Conservation (phyloP, 2,797 vertebrate genomes). For the Pseudomugil gertrudae region DNA sequence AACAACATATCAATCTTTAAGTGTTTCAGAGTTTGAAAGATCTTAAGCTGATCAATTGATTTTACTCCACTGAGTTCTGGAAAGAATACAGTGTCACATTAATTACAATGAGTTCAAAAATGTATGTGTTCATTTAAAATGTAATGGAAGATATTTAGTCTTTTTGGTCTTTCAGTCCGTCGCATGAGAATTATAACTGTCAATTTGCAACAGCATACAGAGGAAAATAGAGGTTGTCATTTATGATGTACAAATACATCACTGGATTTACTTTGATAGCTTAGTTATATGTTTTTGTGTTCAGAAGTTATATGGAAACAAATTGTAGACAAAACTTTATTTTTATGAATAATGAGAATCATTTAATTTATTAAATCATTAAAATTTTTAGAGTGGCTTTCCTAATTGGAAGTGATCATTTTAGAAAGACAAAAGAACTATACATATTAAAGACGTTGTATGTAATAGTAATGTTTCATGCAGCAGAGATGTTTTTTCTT, state of each 20-base stretch:
- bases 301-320: slow-evolving; percentile 25
- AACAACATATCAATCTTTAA: slow-evolving; percentile 60
- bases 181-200: slow-evolving; percentile 50
- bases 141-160: slow-evolving; percentile 41
- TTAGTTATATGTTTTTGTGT: slow-evolving; percentile 17
- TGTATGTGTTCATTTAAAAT: slow-evolving; percentile 59
- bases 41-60: slow-evolving; percentile 70
- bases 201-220: slow-evolving; percentile 28
- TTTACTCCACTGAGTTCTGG: slow-evolving; percentile 57
- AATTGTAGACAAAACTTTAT: slow-evolving; percentile 9
- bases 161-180: slow-evolving; percentile 30
- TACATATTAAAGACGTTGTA: slow-evolving; percentile 2
- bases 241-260: slow-evolving; percentile 50
- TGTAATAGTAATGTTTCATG: slow-evolving; percentile 18
- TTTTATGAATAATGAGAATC: slow-evolving; percentile 28
- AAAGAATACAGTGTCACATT: slow-evolving; percentile 65
- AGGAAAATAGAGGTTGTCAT: slow-evolving; percentile 46
- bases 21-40: slow-evolving; percentile 64
- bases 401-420: slow-evolving; percentile 20
- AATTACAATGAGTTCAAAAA: slow-evolving; percentile 62
- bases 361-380: slow-evolving; percentile 23
- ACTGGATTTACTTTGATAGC: slow-evolving; percentile 36
- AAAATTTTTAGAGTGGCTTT: slow-evolving; percentile 31
- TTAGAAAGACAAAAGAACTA: slow-evolving; percentile 27
- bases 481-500: slow-evolving; percentile 40